A percentile compares a stretch with the other conserved stretches of the same genome.
Evolutionary conservation across 2,797 vertebrate genomes (phyloP).

Genomic region (Poeciliopsis gracilis): DNA sequence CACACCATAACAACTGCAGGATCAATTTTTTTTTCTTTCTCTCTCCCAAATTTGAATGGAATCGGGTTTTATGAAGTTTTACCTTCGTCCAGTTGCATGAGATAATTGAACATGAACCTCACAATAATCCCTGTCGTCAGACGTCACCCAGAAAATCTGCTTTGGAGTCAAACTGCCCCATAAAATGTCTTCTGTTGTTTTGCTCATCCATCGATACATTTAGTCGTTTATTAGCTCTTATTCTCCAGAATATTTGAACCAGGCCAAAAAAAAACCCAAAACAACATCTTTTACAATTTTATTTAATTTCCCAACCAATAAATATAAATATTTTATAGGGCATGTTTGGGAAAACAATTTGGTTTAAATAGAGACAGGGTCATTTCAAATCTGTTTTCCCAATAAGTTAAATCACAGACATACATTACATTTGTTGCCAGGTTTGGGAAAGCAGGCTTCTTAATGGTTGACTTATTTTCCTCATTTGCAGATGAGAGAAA

Average conservation of each 20-base stretch:
- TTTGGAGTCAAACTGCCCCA: neutral
- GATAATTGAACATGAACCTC: neutral
- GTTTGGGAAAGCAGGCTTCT: neutral
- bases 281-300: neutral
- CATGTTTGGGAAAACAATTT: neutral
- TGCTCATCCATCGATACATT: neutral
- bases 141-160: neutral
- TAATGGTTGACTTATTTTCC: neutral
- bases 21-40: neutral
- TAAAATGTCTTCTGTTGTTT: neutral
- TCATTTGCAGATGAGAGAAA: neutral
- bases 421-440: too few species aligned
- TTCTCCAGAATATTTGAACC: neutral
- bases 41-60: neutral
- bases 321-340: neutral
- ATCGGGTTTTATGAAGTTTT: too few species aligned
- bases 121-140: neutral
- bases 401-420: neutral
- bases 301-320: neutral
- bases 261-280: neutral
- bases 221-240: neutral
- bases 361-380: neutral
- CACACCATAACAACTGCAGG: neutral
- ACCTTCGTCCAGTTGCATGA: neutral
- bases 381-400: neutral